Evolutionary conservation across 2,888 invertebrate species (phyloP).

Genomic region (Eupeodes latifasciatus): DNA sequence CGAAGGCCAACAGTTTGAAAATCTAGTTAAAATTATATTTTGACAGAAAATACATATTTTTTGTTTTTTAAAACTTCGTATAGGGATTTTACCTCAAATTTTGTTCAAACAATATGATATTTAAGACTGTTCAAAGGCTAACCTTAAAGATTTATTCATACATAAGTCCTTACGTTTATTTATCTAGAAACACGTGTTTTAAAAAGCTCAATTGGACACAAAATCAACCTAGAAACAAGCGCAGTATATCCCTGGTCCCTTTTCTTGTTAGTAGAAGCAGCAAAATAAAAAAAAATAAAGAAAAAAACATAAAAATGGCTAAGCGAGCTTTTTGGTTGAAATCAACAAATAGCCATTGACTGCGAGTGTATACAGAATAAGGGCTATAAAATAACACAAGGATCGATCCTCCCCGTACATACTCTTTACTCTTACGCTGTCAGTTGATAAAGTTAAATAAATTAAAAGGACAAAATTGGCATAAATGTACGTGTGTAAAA

Average conservation of each 20-base stretch:
- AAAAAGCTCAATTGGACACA: too few relatives aligned
- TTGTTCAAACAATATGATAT: too few relatives aligned
- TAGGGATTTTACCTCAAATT: too few relatives aligned
- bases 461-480: constrained; percentile 76
- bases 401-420: background rate
- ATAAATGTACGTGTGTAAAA: constrained; percentile 63
- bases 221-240: background rate
- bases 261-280: background rate
- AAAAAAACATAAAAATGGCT: constrained; percentile 26
- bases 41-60: too few relatives aligned
- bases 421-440: background rate
- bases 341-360: constrained; percentile 69
- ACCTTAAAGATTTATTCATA: too few relatives aligned
- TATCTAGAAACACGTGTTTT: too few relatives aligned
- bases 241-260: background rate
- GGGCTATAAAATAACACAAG: background rate
- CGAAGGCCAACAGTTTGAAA: too few relatives aligned
- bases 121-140: too few relatives aligned
- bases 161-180: too few relatives aligned
- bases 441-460: constrained; percentile 68
- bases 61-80: too few relatives aligned
- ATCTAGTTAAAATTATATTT: too few relatives aligned
- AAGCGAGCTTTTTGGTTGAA: constrained; percentile 64
- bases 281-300: constrained; percentile 2
- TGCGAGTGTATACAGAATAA: background rate